Evolutionary conservation across 2,888 invertebrate genomes (phyloP).

Genomic region (Noctua janthe): DNA sequence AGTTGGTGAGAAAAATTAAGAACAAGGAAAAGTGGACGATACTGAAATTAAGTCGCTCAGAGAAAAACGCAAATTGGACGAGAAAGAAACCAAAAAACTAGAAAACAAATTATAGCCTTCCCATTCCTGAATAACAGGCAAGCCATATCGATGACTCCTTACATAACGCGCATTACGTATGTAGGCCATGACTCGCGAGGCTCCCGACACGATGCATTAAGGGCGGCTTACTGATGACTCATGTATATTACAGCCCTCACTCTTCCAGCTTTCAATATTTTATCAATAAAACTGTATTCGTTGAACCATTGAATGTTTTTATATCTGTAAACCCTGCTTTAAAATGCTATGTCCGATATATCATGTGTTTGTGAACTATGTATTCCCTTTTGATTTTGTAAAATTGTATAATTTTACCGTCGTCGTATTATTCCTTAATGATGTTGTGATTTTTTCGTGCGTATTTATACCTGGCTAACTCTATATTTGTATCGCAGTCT

Average conservation of each 20-base stretch:
- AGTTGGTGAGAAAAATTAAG: not conserved
- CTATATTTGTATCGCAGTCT: conserved; percentile 5
- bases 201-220: conserved; percentile 74
- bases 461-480: conserved; percentile 3
- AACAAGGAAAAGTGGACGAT: not conserved
- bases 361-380: conserved; percentile 13
- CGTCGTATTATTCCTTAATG: conserved; percentile 22
- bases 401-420: conserved; percentile 16
- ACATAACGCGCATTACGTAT: conserved; percentile 67
- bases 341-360: conserved; percentile 21
- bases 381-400: conserved; percentile 17
- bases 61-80: not conserved
- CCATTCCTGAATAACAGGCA: conserved; percentile 38
- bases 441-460: conserved; percentile 36
- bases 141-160: conserved; percentile 44
- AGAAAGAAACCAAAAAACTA: not conserved
- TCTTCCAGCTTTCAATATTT: conserved; percentile 50
- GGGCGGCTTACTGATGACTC: conserved; percentile 69
- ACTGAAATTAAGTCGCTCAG: not conserved
- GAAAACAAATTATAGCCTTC: conserved; percentile 27
- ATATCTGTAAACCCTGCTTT: conserved; percentile 36
- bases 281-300: conserved; percentile 50
- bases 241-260: conserved; percentile 56
- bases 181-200: conserved; percentile 66
- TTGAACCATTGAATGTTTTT: conserved; percentile 35